Percentiles rank a stretch among this genome's conserved stretches.
phyloP scores from a whole-genome alignment of 2,888 invertebrate genomes.

The Agrotis segetum region DNA sequence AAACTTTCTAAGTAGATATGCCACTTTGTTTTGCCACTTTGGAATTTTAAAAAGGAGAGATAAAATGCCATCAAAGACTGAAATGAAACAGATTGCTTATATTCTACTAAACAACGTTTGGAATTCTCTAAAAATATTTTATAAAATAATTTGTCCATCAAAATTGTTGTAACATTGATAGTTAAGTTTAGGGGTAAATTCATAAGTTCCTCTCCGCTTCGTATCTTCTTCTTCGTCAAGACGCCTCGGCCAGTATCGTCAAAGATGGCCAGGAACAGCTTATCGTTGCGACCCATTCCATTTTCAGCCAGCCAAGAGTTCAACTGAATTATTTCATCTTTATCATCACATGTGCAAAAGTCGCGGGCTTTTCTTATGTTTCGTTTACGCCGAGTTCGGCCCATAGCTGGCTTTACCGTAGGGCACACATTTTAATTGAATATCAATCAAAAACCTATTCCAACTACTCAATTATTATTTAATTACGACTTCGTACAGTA shows the following conservation, averaged over 20 bases:
- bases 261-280: slow-evolving; percentile 91
- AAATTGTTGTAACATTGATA: slow-evolving; percentile 91
- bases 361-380: slow-evolving; percentile 75
- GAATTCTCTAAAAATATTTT: slow-evolving; percentile 82
- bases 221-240: slow-evolving; percentile 90
- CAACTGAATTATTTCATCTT: slow-evolving; percentile 84
- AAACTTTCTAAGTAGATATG: slow-evolving; percentile 93
- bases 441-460: not conserved
- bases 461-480: not conserved
- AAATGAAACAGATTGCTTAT: slow-evolving; percentile 88
- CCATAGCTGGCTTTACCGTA: slow-evolving; percentile 78
- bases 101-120: slow-evolving; percentile 84
- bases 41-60: slow-evolving; percentile 92
- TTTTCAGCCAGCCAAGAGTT: slow-evolving; percentile 89
- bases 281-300: slow-evolving; percentile 90
- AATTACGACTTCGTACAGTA: not conserved
- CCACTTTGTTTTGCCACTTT: slow-evolving; percentile 90
- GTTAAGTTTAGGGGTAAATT: slow-evolving; percentile 91
- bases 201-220: slow-evolving; percentile 91
- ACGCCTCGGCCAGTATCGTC: slow-evolving; percentile 94
- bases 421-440: slow-evolving; percentile 10
- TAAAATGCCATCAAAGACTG: slow-evolving; percentile 95
- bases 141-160: slow-evolving; percentile 90
- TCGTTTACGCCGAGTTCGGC: slow-evolving; percentile 87
- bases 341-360: slow-evolving; percentile 79